Evolutionary conservation across 2,113 vertebrate genomes (phyloP).

Genomic region (Myocastor coypus): DNA sequence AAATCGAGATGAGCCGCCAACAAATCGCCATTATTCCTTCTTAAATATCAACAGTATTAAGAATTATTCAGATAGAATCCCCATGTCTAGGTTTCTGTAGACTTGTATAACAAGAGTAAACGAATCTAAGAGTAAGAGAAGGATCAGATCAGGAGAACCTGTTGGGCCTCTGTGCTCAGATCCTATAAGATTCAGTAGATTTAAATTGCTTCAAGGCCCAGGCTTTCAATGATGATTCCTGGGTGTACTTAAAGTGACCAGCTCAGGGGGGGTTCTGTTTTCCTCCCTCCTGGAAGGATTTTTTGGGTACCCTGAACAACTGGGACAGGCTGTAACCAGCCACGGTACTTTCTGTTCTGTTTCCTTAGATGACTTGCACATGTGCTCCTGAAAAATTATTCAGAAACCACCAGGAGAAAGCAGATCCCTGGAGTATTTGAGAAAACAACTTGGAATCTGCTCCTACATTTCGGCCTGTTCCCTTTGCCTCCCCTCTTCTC

Average conservation of each 20-base stretch:
- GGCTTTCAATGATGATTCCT: neutral
- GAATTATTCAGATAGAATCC: neutral
- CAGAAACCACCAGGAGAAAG: constrained; percentile 84
- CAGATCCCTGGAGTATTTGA: constrained; percentile 83
- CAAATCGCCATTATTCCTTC: neutral
- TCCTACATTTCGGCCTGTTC: constrained; percentile 80
- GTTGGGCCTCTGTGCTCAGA: no score
- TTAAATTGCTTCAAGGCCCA: neutral
- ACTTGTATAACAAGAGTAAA: neutral
- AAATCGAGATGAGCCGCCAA: neutral
- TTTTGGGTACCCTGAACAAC: constrained; percentile 76
- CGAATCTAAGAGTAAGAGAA: neutral
- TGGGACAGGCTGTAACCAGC: constrained; percentile 84
- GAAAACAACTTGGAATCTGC: constrained; percentile 86
- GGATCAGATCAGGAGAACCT: fast-evolving
- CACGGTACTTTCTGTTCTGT: constrained; percentile 84
- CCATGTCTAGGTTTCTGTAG: neutral
- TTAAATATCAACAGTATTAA: neutral
- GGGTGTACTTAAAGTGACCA: neutral
- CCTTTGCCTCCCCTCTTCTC: constrained; percentile 62
- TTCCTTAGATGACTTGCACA: constrained; percentile 87
- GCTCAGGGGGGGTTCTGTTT: constrained; percentile 3
- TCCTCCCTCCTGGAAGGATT: constrained; percentile 79
- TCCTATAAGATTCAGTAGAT: neutral
- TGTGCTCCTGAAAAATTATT: constrained; percentile 86